These are phyloP conservation scores for Lasius platythorax DNA, from an alignment of 2,888 invertebrate genomes.

Conservation along the genomic window DNA sequence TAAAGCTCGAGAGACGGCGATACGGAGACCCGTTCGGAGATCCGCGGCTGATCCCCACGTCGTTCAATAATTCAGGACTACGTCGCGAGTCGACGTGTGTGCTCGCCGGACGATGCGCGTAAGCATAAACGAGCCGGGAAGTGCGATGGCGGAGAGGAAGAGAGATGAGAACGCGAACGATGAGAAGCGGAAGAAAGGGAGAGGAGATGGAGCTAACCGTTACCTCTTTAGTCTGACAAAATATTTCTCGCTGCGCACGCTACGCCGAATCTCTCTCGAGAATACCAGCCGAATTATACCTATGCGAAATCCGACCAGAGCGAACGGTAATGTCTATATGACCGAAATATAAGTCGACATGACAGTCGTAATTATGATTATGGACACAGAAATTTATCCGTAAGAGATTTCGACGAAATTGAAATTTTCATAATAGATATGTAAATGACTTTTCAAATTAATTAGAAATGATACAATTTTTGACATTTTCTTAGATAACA, in stretches of 20 bases:
- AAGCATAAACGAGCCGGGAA: conserved; percentile 75
- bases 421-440: conserved; percentile 47
- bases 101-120: conserved; percentile 74
- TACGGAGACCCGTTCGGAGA: conserved; percentile 67
- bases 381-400: conserved; percentile 11
- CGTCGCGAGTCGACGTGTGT: conserved; percentile 72
- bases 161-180: conserved; percentile 43
- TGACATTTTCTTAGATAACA: background rate
- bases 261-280: conserved; percentile 76
- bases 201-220: conserved; percentile 66
- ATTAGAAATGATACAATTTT: conserved; percentile 4
- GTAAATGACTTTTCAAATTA: conserved; percentile 1
- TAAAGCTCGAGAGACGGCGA: conserved; percentile 68
- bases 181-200: conserved; percentile 57
- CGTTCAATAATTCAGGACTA: conserved; percentile 79
- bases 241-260: conserved; percentile 77
- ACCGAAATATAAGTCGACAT: conserved; percentile 55
- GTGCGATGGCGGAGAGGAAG: conserved; percentile 57
- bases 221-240: conserved; percentile 79
- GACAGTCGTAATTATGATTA: conserved; percentile 51
- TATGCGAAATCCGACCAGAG: conserved; percentile 58
- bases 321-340: conserved; percentile 51
- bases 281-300: conserved; percentile 71
- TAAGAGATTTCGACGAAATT: conserved; percentile 45
- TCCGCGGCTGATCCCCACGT: conserved; percentile 75